Conservation (phyloP, 2,113 vertebrate species). For the Meles meles region DNA sequence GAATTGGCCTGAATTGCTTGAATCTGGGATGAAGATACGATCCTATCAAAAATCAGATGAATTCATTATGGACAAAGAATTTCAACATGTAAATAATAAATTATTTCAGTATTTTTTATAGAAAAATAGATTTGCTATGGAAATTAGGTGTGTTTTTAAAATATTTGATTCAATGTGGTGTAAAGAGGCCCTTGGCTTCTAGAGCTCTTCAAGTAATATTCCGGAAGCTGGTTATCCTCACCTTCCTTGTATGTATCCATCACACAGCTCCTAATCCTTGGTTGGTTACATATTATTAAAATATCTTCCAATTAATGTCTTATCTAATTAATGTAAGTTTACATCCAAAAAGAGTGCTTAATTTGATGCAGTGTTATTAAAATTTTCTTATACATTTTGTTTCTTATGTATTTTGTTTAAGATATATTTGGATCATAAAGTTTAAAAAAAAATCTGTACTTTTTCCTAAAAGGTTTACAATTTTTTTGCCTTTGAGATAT, state of each 20-base stretch:
- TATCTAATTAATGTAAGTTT: not conserved
- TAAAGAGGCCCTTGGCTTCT: not conserved
- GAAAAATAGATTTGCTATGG: not conserved
- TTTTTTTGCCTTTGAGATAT: conserved; percentile 14
- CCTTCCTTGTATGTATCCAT: not conserved
- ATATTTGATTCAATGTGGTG: not conserved
- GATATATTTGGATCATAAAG: not conserved
- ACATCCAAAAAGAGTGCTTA: not conserved
- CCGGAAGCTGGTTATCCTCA: not conserved
- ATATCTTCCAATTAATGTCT: not conserved
- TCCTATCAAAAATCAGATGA: not conserved
- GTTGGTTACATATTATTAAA: not conserved
- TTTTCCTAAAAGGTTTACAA: conserved; percentile 7
- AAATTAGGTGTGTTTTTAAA: not conserved
- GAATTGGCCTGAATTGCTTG: not conserved
- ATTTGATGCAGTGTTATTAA: not conserved
- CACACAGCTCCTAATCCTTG: not conserved
- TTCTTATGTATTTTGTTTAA: not conserved
- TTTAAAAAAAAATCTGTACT: not conserved
- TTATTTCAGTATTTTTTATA: not conserved
- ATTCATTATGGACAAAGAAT: not conserved
- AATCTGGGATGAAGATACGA: not conserved
- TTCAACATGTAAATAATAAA: not conserved
- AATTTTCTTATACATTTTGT: not conserved
- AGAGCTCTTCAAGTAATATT: not conserved